Conservation (phyloP, 2,888 invertebrate species). For the Acleris laterana region DNA sequence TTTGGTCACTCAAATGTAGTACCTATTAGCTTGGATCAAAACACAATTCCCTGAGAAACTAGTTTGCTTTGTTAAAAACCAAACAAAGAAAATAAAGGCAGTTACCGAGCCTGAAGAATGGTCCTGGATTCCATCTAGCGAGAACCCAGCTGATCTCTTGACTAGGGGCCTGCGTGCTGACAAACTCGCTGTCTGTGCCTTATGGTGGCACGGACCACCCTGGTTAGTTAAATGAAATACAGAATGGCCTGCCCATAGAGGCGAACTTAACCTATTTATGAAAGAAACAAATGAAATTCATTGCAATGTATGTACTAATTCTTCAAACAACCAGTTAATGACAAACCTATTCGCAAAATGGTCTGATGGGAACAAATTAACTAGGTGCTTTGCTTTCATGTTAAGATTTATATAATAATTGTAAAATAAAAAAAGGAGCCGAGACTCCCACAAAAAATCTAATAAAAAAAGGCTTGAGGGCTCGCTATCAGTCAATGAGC, state of each 20-base stretch:
- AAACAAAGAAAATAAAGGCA: constrained; percentile 12
- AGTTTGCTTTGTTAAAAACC: constrained; percentile 15
- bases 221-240: constrained; percentile 2
- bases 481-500: constrained; percentile 3
- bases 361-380: constrained; percentile 3
- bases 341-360: constrained; percentile 5
- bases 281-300: neutral
- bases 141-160: constrained; percentile 5
- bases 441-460: neutral
- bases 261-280: neutral
- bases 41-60: constrained; percentile 5
- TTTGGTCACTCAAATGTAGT: constrained; percentile 13
- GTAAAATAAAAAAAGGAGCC: neutral
- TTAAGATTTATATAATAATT: constrained; percentile 6
- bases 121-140: constrained; percentile 12
- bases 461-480: neutral
- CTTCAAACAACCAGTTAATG: neutral
- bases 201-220: constrained; percentile 14
- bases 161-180: constrained; percentile 1
- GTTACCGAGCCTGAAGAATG: constrained; percentile 3
- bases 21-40: constrained; percentile 15
- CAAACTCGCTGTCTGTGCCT: constrained; percentile 1
- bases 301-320: neutral
- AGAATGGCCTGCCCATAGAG: neutral
- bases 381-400: neutral